Percentiles rank a stretch among this genome's conserved stretches.
Conservation (phyloP, 2,797 vertebrate genomes). For the Salmo trutta region DNA sequence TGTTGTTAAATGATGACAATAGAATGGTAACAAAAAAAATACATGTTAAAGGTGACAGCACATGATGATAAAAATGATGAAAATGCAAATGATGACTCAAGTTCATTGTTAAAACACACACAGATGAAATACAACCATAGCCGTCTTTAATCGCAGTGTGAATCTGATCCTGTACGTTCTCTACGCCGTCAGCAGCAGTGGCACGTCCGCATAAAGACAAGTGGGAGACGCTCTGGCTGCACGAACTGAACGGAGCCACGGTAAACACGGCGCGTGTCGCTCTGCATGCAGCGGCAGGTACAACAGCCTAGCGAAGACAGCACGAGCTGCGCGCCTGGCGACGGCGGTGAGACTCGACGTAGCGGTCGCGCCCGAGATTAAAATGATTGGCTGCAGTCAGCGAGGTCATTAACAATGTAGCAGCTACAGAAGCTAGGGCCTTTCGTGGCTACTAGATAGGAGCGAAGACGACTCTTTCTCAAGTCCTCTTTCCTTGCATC, state of each 20-base stretch:
- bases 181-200: background rate
- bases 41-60: background rate
- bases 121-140: background rate
- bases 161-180: background rate
- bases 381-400: background rate
- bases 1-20: background rate
- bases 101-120: background rate
- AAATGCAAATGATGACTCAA: background rate
- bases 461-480: background rate
- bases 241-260: background rate
- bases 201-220: background rate
- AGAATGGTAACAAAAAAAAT: background rate
- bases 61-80: background rate
- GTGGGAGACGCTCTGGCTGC: background rate
- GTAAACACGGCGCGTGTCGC: background rate
- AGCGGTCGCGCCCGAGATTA: background rate
- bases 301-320: conserved; percentile 29
- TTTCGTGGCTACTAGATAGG: background rate
- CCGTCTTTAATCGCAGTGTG: background rate
- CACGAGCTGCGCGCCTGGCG: background rate
- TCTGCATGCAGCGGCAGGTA: conserved; percentile 5
- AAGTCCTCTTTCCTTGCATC: background rate
- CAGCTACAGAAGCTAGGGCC: background rate
- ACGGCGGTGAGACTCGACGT: background rate
- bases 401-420: conserved; percentile 3